Base-by-base conservation (phyloP, 2,113 vertebrate species). In the Ageneiosus marmoratus region DNA sequence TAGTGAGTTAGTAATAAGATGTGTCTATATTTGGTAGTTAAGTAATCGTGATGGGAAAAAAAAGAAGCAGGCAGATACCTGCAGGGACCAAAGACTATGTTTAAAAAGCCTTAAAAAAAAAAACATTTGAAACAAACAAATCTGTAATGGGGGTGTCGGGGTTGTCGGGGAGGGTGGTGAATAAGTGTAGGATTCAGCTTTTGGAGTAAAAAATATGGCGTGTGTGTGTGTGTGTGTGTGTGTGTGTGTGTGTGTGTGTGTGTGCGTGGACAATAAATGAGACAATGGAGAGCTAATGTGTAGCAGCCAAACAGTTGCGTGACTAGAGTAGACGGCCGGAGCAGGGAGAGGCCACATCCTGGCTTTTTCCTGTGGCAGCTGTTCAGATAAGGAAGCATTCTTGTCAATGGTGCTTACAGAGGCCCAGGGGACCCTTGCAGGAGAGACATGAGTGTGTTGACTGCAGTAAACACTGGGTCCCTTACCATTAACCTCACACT, bases 281-380 rank as follows among this genome's bases (percentile, higher is more conserved):
- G 65, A 79, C 76, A 84, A 79, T 74, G 27, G 74, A 62, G 80
- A 63, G 55, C 60, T 79, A 83, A 79, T 82, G 84, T 65, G 84
- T 69, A 56, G 80, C 55, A 79, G 84, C 84, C 84, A 82, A 82
- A 37, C 41, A 51, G 77, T 88, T 91, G 91, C 87, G 92, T 92
- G 90, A 91, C 91, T 88, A 88, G 85, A 87, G 89, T 83, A 86
- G 77, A 84, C 81, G n/a, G 86, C 84, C 87, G 41, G 82, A 81
- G 65, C 78, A 89, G 88, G 87, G 87, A 89, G 90, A 88, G 89
- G 91, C 89, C 87, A 83, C 80, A 91, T 93, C 91, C 91, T 91
- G 87, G 88, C 89, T 88, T 90, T 89, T 93, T 93, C 89, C 91
- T 91, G 89, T 75, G 77, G 89, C 85, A 86, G 86, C 81, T 76